These are phyloP conservation scores for Chymomyza fuscimana DNA, from an alignment of 2,888 invertebrate genomes.

Conservation along the genomic window DNA sequence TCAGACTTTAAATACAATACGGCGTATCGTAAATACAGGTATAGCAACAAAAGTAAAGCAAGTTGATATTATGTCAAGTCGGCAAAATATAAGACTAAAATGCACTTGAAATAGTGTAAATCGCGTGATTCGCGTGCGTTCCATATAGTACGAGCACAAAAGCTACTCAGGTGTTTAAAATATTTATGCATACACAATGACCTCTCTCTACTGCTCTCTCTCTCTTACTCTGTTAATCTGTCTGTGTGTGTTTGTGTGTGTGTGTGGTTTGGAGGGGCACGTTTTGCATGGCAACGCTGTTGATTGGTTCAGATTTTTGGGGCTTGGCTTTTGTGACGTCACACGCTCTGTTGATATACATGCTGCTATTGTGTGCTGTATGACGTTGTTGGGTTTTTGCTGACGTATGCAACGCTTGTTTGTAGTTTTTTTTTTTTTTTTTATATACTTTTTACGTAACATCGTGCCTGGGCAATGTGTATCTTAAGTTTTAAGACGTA, in stretches of 20 bases:
- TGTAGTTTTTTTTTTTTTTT: neutral
- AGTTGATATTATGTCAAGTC: slow-evolving; percentile 38
- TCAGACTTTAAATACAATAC: slow-evolving; percentile 41
- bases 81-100: slow-evolving; percentile 42
- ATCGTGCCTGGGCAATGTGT: neutral
- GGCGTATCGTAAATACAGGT: no score
- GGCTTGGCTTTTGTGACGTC: slow-evolving; percentile 75
- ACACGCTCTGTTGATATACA: slow-evolving; percentile 37
- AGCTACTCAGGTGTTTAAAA: neutral
- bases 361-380: slow-evolving; percentile 38
- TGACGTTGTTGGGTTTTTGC: neutral
- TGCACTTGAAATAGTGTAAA: slow-evolving; percentile 58
- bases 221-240: slow-evolving; percentile 18
- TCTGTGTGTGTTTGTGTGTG: slow-evolving; percentile 12
- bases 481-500: neutral
- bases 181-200: neutral
- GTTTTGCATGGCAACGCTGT: slow-evolving; percentile 35
- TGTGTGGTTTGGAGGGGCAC: slow-evolving; percentile 43
- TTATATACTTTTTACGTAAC: neutral
- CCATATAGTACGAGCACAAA: slow-evolving; percentile 8
- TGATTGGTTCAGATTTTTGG: slow-evolving; percentile 70
- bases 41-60: neutral
- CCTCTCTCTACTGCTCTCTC: slow-evolving; percentile 11
- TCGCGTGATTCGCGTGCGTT: slow-evolving; percentile 60
- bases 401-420: neutral